phyloP scores from a whole-genome alignment of 2,888 invertebrate species.

The Neria commutata region DNA sequence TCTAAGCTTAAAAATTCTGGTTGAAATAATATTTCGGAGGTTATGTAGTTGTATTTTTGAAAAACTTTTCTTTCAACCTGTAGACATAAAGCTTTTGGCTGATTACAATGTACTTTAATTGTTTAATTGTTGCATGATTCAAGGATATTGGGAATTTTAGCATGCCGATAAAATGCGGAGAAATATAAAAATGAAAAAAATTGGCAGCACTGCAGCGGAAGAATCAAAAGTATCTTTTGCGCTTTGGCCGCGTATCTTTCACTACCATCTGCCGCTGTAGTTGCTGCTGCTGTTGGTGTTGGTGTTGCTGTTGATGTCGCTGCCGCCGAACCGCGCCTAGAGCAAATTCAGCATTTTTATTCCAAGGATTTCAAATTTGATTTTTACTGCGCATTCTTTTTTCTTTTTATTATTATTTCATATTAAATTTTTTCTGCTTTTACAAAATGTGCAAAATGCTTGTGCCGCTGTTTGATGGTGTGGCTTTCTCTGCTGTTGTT shows the following conservation, averaged over 20 bases:
- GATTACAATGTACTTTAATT: no score
- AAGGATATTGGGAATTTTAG: no score
- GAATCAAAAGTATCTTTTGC: no score
- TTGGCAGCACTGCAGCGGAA: no score
- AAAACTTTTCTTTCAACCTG: no score
- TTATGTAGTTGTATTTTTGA: no score
- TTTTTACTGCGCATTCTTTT: constrained; percentile 1
- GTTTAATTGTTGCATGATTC: no score
- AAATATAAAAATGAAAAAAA: no score
- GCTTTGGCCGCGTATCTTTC: constrained; percentile 26
- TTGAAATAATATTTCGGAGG: no score
- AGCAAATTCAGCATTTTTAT: constrained; percentile 33
- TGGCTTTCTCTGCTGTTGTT: not conserved
- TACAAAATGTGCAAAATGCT: not conserved
- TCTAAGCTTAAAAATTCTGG: no score
- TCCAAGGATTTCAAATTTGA: not conserved
- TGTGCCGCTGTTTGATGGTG: not conserved
- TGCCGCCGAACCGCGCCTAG: constrained; percentile 43
- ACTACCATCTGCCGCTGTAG: constrained; percentile 46
- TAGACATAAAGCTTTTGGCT: no score
- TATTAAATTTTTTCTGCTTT: not conserved
- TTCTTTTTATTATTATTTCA: not conserved
- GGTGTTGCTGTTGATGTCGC: constrained; percentile 33
- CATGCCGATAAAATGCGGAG: no score
- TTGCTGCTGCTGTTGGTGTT: constrained; percentile 17